phyloP scores from a whole-genome alignment of 2,888 invertebrate species.

The Drosophila fungiperda region DNA sequence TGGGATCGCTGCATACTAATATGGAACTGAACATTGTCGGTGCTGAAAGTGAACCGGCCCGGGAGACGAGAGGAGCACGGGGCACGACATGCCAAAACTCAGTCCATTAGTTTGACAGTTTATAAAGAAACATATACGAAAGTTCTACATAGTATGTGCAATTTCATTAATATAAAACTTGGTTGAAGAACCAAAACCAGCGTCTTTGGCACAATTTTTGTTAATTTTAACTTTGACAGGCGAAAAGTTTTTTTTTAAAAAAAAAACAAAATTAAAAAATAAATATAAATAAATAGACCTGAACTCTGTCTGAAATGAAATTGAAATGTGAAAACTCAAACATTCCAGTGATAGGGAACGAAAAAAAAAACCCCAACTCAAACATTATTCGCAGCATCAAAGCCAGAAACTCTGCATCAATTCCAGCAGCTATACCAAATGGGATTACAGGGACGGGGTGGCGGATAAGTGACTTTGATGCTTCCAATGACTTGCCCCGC shows the following conservation, averaged over 20 bases:
- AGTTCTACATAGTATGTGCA: conserved; percentile 78
- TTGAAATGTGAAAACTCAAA: conserved; percentile 79
- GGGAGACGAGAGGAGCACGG: conserved; percentile 24
- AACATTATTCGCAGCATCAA: conserved; percentile 77
- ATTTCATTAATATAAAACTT: conserved; percentile 80
- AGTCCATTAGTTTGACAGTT: conserved; percentile 80
- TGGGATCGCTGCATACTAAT: conserved; percentile 2
- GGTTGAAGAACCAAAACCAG: conserved; percentile 49
- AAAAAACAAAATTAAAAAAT: conserved; percentile 24
- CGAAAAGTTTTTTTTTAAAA: neutral
- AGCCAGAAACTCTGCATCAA: conserved; percentile 52
- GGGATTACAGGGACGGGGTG: conserved; percentile 36
- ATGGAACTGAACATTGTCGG: conserved; percentile 21
- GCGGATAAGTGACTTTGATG: conserved; percentile 26
- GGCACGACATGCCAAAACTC: conserved; percentile 69
- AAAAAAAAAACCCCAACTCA: conserved; percentile 49
- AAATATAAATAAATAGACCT: conserved; percentile 14
- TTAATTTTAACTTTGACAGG: conserved; percentile 73
- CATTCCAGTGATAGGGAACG: conserved; percentile 65
- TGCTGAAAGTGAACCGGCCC: conserved; percentile 23
- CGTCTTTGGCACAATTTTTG: conserved; percentile 63
- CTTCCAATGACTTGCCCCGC: conserved; percentile 23
- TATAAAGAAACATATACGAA: conserved; percentile 77
- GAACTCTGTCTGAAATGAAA: conserved; percentile 62
- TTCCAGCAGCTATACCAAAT: conserved; percentile 50